phyloP scores from a whole-genome alignment of 1,140 invertebrate genomes.

The Caenorhabditis tropicalis region DNA sequence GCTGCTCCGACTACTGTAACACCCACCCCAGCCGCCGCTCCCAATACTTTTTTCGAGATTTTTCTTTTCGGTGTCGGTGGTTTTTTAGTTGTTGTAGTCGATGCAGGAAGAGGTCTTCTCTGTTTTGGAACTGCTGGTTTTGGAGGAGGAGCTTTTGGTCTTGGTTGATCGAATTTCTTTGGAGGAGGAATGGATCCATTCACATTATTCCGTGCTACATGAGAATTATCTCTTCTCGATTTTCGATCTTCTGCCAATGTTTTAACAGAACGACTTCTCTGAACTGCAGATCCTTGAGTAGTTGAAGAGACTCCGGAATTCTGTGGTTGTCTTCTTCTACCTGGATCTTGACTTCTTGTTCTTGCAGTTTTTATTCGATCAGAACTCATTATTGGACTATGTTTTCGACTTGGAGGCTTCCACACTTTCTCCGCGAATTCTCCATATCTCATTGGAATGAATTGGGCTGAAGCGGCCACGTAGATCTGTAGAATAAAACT shows the following conservation, averaged over 20 bases:
- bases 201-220: not conserved
- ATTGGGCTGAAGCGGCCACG: slow-evolving; percentile 9
- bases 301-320: not conserved
- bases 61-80: slow-evolving; percentile 28
- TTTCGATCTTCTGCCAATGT: not conserved
- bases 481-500: not conserved
- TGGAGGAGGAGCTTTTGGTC: slow-evolving; percentile 2
- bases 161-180: not conserved
- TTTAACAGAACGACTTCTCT: slow-evolving; percentile 11
- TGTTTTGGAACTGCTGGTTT: not conserved
- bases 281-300: not conserved
- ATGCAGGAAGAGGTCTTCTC: not conserved
- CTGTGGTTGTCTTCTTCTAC: not conserved
- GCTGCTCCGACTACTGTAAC: slow-evolving; percentile 33
- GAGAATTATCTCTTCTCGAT: not conserved
- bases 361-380: slow-evolving; percentile 23
- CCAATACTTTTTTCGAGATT: not conserved
- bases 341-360: not conserved
- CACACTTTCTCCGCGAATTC: slow-evolving; percentile 8
- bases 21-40: not conserved
- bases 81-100: not conserved
- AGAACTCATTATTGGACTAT: slow-evolving; percentile 25
- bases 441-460: slow-evolving; percentile 24
- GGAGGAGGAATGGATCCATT: not conserved
- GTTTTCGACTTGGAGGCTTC: slow-evolving; percentile 15